phyloP scores from a whole-genome alignment of 2,888 invertebrate species.

The Nematopogon swammerdamellus region DNA sequence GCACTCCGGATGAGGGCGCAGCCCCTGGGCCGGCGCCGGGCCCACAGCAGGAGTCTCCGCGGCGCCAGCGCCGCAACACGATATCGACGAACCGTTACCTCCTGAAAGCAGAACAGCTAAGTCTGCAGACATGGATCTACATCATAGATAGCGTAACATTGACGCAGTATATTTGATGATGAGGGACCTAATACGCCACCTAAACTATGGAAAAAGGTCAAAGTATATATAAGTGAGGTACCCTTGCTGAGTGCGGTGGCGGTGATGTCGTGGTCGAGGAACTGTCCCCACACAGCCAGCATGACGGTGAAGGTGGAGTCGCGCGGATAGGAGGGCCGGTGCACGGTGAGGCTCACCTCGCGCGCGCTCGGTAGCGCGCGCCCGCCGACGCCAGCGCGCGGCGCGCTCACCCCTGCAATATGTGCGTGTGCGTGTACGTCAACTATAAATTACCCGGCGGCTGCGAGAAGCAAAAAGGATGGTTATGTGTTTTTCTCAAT shows the following conservation, averaged over 20 bases:
- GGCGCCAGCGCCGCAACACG: slow-evolving; percentile 58
- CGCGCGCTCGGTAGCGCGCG: slow-evolving; percentile 67
- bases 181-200: too few species aligned
- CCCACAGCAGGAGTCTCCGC: slow-evolving; percentile 61
- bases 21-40: slow-evolving; percentile 20
- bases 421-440: not conserved
- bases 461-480: too few species aligned
- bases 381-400: slow-evolving; percentile 55
- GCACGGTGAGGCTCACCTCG: slow-evolving; percentile 69
- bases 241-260: slow-evolving; percentile 77
- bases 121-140: slow-evolving; percentile 2
- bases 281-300: slow-evolving; percentile 87
- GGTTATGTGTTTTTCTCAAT: too few species aligned
- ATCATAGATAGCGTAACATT: not conserved
- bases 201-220: too few species aligned
- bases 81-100: slow-evolving; percentile 64
- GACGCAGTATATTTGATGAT: too few species aligned
- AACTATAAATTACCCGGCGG: too few species aligned
- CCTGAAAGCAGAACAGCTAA: slow-evolving; percentile 25
- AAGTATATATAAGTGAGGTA: slow-evolving; percentile 9
- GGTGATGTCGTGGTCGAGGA: slow-evolving; percentile 84
- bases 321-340: slow-evolving; percentile 68
- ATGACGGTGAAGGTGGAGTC: slow-evolving; percentile 78
- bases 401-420: slow-evolving; percentile 58
- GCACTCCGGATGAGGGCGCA: slow-evolving; percentile 68